Percentiles rank a stretch among this genome's conserved stretches.
phyloP scores from a whole-genome alignment of 2,113 vertebrate species.

The Rhea americana region DNA sequence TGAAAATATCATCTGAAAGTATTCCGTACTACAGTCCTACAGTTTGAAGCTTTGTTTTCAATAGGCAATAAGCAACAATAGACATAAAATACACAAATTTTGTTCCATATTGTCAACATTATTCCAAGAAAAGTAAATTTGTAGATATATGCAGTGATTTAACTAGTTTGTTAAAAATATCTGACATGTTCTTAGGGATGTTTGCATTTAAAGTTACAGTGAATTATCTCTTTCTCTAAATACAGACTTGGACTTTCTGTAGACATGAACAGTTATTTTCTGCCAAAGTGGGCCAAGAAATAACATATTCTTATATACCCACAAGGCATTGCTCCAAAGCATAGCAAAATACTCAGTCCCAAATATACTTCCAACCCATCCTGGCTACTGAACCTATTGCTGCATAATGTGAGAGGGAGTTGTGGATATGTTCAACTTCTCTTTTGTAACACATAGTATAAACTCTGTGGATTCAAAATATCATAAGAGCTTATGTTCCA shows the following conservation, averaged over 20 bases:
- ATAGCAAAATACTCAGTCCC: background rate
- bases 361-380: background rate
- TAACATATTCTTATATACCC: background rate
- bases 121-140: slow-evolving; percentile 25
- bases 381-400: background rate
- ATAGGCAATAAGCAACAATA: background rate
- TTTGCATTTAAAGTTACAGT: slow-evolving; percentile 14
- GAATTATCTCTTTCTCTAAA: background rate
- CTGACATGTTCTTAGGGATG: background rate
- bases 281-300: background rate
- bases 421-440: background rate
- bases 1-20: background rate
- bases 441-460: background rate
- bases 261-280: slow-evolving; percentile 42
- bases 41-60: slow-evolving; percentile 4
- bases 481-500: background rate
- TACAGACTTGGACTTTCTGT: background rate
- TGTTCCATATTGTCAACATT: slow-evolving; percentile 38
- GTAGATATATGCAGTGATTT: slow-evolving; percentile 16
- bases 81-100: slow-evolving; percentile 28
- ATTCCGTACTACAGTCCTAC: background rate
- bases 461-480: background rate
- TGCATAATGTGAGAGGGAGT: background rate
- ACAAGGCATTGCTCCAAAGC: background rate
- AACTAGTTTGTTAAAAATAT: slow-evolving; percentile 5